Evolutionary conservation across 1,140 invertebrate species (phyloP).

Genomic region (Chrysopa pallens): DNA sequence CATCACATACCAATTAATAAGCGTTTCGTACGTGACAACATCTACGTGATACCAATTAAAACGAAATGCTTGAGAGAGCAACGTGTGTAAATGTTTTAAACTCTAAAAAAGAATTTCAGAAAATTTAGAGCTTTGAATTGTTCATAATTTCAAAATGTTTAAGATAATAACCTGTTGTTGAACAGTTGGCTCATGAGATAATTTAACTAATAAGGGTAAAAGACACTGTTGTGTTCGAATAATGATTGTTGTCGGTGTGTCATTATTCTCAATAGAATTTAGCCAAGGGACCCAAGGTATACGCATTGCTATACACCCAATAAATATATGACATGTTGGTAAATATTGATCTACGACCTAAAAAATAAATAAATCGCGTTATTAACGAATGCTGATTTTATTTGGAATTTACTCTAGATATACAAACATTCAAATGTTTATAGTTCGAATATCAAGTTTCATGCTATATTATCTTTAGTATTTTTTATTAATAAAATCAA

Average conservation of each 20-base stretch:
- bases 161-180: slow-evolving; percentile 26
- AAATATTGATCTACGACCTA: slow-evolving; percentile 42
- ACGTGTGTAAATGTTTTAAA: slow-evolving; percentile 28
- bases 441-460: too few species aligned
- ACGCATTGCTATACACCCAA: slow-evolving; percentile 48
- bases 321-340: slow-evolving; percentile 50
- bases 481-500: too few species aligned
- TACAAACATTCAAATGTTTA: too few species aligned
- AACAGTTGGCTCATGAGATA: slow-evolving; percentile 51
- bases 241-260: slow-evolving; percentile 18
- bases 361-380: slow-evolving; percentile 3
- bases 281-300: slow-evolving; percentile 37
- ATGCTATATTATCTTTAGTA: too few species aligned
- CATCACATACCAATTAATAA: slow-evolving; percentile 62
- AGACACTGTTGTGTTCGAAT: slow-evolving; percentile 32
- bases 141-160: slow-evolving; percentile 13
- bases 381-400: neutral
- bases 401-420: too few species aligned
- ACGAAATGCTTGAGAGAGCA: slow-evolving; percentile 40
- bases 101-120: slow-evolving; percentile 13
- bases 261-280: slow-evolving; percentile 17
- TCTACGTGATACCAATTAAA: slow-evolving; percentile 55
- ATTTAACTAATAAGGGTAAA: slow-evolving; percentile 44
- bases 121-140: neutral
- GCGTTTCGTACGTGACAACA: slow-evolving; percentile 40